phyloP scores from a whole-genome alignment of 2,888 invertebrate species.

The Eupithecia insigniata region DNA sequence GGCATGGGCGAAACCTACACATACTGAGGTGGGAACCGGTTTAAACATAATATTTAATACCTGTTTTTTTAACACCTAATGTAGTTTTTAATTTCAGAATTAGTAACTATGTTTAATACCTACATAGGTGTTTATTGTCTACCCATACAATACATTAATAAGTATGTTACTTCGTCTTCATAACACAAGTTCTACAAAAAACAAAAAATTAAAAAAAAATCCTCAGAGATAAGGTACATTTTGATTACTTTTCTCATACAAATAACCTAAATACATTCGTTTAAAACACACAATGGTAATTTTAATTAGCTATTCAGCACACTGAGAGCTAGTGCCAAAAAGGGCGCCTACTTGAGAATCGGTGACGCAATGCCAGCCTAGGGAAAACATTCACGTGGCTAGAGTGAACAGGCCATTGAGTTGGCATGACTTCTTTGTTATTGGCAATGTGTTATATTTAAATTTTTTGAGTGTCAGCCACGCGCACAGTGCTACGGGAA shows the following conservation, averaged over 20 bases:
- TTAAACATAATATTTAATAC: too few species aligned
- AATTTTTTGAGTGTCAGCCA: too few species aligned
- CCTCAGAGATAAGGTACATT: background rate
- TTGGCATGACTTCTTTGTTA: too few species aligned
- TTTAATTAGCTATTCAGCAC: conserved; percentile 37
- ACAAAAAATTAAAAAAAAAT: background rate
- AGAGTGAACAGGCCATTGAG: background rate
- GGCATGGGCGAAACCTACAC: too few species aligned
- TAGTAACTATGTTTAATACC: too few species aligned
- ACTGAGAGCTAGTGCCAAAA: conserved; percentile 35
- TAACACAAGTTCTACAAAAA: background rate
- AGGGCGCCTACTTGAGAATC: conserved; percentile 28
- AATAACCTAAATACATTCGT: conserved; percentile 6
- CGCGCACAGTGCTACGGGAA: too few species aligned
- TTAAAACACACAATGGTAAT: conserved; percentile 25
- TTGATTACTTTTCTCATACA: conserved; percentile 4
- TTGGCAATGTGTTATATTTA: too few species aligned
- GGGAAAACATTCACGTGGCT: conserved; percentile 34
- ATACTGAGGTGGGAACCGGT: too few species aligned
- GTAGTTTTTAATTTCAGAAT: too few species aligned
- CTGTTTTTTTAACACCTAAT: too few species aligned
- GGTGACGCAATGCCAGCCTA: conserved; percentile 33
- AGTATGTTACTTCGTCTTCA: background rate
- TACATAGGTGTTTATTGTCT: too few species aligned
- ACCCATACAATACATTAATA: too few species aligned